Percentiles rank a stretch among this genome's conserved stretches.
phyloP scores from a whole-genome alignment of 2,888 invertebrate genomes.

The Drosophila ustulata region DNA sequence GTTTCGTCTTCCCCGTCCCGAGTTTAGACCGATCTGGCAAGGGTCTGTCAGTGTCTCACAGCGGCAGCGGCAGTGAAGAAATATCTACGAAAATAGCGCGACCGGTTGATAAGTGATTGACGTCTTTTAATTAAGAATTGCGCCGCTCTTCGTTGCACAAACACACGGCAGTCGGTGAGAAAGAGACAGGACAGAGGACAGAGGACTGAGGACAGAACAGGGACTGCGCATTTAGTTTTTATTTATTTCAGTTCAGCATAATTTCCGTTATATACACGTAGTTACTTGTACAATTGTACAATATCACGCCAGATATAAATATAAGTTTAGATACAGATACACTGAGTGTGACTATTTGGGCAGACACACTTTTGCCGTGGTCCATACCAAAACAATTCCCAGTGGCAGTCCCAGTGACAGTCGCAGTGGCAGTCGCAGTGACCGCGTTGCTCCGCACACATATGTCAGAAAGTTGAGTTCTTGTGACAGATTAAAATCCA shows the following conservation, averaged over 20 bases:
- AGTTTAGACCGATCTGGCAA: constrained; percentile 48
- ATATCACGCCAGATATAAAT: constrained; percentile 56
- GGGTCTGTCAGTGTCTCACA: constrained; percentile 46
- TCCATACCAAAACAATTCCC: constrained; percentile 16
- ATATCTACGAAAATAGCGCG: constrained; percentile 70
- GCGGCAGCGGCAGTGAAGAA: constrained; percentile 31
- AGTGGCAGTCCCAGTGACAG: constrained; percentile 21
- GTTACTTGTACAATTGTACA: constrained; percentile 69
- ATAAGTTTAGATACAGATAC: constrained; percentile 47
- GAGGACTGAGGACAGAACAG: not conserved
- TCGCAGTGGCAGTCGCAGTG: constrained; percentile 36
- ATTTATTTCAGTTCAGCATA: constrained; percentile 53
- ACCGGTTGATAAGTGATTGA: constrained; percentile 78
- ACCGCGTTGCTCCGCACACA: constrained; percentile 29
- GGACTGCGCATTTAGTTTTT: constrained; percentile 36
- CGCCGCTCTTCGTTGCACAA: constrained; percentile 77
- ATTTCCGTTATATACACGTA: constrained; percentile 59
- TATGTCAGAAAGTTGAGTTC: constrained; percentile 71
- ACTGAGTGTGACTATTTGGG: constrained; percentile 7
- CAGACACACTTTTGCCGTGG: constrained; percentile 2
- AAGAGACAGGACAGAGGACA: constrained; percentile 4
- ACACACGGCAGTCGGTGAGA: constrained; percentile 38
- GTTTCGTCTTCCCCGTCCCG: constrained; percentile 7
- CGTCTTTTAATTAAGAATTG: constrained; percentile 81
- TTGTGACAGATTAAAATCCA: constrained; percentile 83